Conservation (phyloP, 2,888 invertebrate species). For the Buathra laborator region DNA sequence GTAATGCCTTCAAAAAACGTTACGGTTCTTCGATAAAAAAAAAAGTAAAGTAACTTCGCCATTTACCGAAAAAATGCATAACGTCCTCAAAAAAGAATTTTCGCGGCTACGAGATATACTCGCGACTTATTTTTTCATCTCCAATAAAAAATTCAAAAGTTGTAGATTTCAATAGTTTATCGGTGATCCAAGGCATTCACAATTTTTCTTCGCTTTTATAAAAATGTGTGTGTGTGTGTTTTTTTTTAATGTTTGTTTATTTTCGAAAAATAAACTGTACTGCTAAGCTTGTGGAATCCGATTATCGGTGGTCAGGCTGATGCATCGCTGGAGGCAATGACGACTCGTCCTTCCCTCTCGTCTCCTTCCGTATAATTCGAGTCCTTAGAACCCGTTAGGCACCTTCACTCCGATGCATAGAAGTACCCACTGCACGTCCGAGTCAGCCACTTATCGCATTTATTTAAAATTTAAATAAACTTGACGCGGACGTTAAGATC, state of each 20-base stretch:
- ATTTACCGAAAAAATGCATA: too few species aligned
- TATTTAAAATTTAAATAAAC: slow-evolving; percentile 66
- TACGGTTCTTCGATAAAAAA: too few species aligned
- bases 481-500: slow-evolving; percentile 60
- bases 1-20: too few species aligned
- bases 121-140: too few species aligned
- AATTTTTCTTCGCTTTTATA: not conserved
- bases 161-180: not conserved
- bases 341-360: slow-evolving; percentile 22
- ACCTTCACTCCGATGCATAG: slow-evolving; percentile 27
- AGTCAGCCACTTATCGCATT: slow-evolving; percentile 62
- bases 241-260: not conserved
- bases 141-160: too few species aligned
- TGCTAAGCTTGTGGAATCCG: slow-evolving; percentile 27
- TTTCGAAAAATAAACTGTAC: not conserved
- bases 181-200: not conserved
- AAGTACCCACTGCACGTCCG: slow-evolving; percentile 45
- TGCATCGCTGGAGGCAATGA: slow-evolving; percentile 45
- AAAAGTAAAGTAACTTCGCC: too few species aligned
- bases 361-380: slow-evolving; percentile 42
- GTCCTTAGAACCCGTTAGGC: slow-evolving; percentile 37
- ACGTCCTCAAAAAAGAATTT: too few species aligned
- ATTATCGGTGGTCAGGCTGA: slow-evolving; percentile 42
- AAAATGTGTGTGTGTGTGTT: not conserved
- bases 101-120: too few species aligned